Evolutionary conservation across 2,797 vertebrate species (phyloP).

Genomic region (Poecilia velifera): DNA sequence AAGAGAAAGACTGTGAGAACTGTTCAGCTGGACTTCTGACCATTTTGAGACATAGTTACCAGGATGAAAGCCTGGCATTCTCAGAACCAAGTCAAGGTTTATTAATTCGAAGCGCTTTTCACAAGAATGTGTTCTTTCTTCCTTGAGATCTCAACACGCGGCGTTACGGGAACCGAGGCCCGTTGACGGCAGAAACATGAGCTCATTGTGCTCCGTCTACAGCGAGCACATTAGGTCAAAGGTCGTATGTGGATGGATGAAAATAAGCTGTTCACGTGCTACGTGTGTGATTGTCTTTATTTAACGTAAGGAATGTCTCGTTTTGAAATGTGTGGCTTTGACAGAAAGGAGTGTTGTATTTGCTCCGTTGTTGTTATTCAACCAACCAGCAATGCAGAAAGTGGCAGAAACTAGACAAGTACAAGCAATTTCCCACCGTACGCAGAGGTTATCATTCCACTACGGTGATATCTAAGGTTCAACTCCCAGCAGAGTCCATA

Average conservation of each 20-base stretch:
- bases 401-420: background rate
- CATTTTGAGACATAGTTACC: background rate
- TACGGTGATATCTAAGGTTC: background rate
- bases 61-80: background rate
- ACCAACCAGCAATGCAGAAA: background rate
- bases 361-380: background rate
- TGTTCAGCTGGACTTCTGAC: background rate
- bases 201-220: background rate
- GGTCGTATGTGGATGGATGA: background rate
- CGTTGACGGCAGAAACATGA: background rate
- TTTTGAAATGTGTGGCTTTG: background rate
- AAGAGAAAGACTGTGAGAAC: background rate
- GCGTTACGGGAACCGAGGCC: background rate
- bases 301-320: background rate
- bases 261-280: slow-evolving; percentile 18
- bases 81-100: background rate
- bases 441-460: background rate
- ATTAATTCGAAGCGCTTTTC: background rate
- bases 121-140: background rate
- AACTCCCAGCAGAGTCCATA: too few species aligned
- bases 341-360: background rate
- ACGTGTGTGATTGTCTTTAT: too few species aligned
- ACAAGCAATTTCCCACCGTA: background rate
- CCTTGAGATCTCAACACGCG: background rate
- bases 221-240: slow-evolving; percentile 15